A percentile compares a stretch with the other conserved stretches of the same genome.
Conservation (phyloP, 2,797 vertebrate species). For the Euphonia xanthogaster region DNA sequence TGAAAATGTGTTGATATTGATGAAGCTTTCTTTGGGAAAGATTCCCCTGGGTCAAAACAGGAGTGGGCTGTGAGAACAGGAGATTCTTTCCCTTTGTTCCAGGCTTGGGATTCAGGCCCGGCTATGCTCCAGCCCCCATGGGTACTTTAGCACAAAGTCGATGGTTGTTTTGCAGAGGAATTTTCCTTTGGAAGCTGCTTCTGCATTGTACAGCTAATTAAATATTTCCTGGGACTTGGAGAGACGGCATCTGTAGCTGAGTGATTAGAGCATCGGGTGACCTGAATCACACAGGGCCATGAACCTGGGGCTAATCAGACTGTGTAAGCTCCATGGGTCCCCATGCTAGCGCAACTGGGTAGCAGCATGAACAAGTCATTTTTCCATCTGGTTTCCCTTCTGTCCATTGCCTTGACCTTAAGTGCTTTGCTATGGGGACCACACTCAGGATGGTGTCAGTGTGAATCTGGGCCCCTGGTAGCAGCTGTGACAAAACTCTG, state of each 20-base stretch:
- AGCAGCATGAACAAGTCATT: constrained; percentile 46
- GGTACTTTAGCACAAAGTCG: background rate
- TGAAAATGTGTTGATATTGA: background rate
- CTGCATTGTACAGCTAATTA: constrained; percentile 68
- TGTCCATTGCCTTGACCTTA: constrained; percentile 29
- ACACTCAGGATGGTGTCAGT: background rate
- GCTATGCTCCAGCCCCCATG: background rate
- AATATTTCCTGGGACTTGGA: constrained; percentile 64
- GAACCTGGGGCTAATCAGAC: constrained; percentile 58
- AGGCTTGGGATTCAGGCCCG: background rate
- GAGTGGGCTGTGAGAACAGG: background rate
- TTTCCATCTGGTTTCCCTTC: constrained; percentile 57
- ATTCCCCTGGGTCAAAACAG: background rate
- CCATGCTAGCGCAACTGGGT: constrained; percentile 23
- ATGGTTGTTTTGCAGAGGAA: constrained; percentile 48
- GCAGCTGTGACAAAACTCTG: constrained; percentile 23
- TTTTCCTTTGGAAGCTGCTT: constrained; percentile 57
- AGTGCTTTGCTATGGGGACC: constrained; percentile 14
- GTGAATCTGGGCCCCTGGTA: background rate
- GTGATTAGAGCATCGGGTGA: constrained; percentile 65
- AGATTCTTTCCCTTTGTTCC: constrained; percentile 31
- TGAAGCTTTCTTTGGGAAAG: background rate
- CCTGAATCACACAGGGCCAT: constrained; percentile 68
- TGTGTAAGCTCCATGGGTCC: constrained; percentile 41
- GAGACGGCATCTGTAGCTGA: constrained; percentile 50